Base-by-base conservation (phyloP, 2,113 vertebrate species). In the Albula goreensis region DNA sequence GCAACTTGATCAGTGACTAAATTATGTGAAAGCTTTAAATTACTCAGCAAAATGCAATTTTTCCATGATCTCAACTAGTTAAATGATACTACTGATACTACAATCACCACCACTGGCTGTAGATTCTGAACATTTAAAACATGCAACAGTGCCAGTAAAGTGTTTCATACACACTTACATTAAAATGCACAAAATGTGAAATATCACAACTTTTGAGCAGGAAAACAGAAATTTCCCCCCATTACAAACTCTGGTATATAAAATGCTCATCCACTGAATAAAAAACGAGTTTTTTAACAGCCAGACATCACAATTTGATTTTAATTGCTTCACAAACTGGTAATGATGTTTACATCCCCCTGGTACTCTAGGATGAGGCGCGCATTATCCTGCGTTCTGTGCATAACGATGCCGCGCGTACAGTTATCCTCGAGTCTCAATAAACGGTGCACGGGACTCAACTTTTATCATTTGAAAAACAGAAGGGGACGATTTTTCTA, bases 401-500 rank as follows among this genome's bases (percentile, higher is more conserved):
- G 10, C 17, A 63, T 63, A 74, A 8, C 11, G 10, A 74, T 25
- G 22, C 57, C 7, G n/a, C 2, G n/a, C 9, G 70, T n/a, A n/a
- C 2, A 31, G 70, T 22, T 31, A n/a, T 31, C 70, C n/a, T 9
- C 10, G 22, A 70, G 63, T 22, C 63, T 60, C 60, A 63, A 22
- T n/a, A 31, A 5, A 74, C 22, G 9, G 4, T 25, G 70, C 6
- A 2, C 22, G 17, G 48, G 50, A 66, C 17, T n/a, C 50, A 13
- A 83, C 66, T n/a, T 83, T 83, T 83, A 83, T 50, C 48, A n/a
- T 50, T 56, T 63, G 17, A 66, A 70, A 41, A 66, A 51, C 22
- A 63, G n/a, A 51, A 83, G n/a, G 19, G 8, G 60, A n/a, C 31
- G 53, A 31, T 41, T 50, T 12, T 13, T 77, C 50, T 17, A 22